phyloP scores from a whole-genome alignment of 2,888 invertebrate species.

The Acrocera orbiculus region DNA sequence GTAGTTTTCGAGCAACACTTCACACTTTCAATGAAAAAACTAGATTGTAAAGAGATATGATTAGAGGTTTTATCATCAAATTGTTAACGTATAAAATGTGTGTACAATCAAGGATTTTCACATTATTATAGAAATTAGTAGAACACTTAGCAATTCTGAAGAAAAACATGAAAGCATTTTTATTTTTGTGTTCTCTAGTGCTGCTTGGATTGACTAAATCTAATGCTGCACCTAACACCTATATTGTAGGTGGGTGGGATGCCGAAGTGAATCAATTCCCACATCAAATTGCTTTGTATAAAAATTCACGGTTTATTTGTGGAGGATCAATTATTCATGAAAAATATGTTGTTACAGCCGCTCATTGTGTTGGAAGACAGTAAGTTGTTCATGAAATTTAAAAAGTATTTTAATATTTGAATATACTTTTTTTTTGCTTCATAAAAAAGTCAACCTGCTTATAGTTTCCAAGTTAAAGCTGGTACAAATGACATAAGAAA shows the following conservation, averaged over 20 bases:
- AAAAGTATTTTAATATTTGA: not conserved
- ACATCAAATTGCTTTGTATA: conserved; percentile 23
- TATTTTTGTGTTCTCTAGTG: too few relatives aligned
- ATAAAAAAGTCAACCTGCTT: conserved; percentile 17
- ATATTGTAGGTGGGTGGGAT: conserved; percentile 22
- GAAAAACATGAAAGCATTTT: too few relatives aligned
- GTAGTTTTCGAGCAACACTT: too few relatives aligned
- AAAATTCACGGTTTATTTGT: conserved; percentile 18
- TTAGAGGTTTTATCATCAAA: too few relatives aligned
- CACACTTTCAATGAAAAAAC: too few relatives aligned
- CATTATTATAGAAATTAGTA: too few relatives aligned
- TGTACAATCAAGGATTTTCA: too few relatives aligned
- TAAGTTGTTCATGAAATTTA: conserved; percentile 13
- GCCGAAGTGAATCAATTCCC: conserved; percentile 23
- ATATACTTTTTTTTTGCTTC: not conserved
- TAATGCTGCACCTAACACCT: too few relatives aligned
- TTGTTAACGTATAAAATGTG: too few relatives aligned
- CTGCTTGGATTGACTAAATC: too few relatives aligned
- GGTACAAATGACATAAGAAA: conserved; percentile 20
- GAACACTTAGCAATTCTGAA: too few relatives aligned
- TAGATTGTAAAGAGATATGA: too few relatives aligned
- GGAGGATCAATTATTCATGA: conserved; percentile 17
- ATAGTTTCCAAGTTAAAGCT: conserved; percentile 18
- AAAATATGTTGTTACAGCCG: conserved; percentile 19
- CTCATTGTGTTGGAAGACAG: conserved; percentile 20